Percentiles rank a stretch among this genome's conserved stretches.
Evolutionary conservation across 2,888 invertebrate genomes (phyloP).

Genomic region (Lathronympha strigana): DNA sequence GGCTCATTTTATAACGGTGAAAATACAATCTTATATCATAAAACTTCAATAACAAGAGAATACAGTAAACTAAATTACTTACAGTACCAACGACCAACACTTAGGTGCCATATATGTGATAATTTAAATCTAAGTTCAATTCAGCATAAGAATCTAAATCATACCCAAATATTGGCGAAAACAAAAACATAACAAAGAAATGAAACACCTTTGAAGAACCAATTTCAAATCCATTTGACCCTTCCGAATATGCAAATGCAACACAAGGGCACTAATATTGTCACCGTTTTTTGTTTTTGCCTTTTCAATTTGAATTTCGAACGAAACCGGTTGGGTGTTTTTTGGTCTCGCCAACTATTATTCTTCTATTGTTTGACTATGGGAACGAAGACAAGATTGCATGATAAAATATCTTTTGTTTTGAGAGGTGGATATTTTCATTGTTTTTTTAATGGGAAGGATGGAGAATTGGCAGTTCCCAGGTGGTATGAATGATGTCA

Average conservation of each 20-base stretch:
- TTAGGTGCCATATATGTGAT: too few relatives aligned
- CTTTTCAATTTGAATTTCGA: constrained; percentile 31
- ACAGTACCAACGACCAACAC: too few relatives aligned
- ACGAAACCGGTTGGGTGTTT: constrained; percentile 48
- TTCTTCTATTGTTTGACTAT: constrained; percentile 59
- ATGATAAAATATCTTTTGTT: constrained; percentile 56
- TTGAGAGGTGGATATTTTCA: constrained; percentile 47
- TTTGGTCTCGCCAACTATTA: constrained; percentile 48
- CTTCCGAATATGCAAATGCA: constrained; percentile 41
- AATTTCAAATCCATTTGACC: constrained; percentile 38
- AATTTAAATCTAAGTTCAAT: too few relatives aligned
- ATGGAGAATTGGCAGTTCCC: constrained; percentile 22
- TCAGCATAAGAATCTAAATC: neutral
- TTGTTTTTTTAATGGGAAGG: constrained; percentile 39
- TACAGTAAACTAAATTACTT: too few relatives aligned
- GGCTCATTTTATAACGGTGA: too few relatives aligned
- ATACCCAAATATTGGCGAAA: neutral
- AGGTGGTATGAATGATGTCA: constrained; percentile 12
- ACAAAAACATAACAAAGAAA: neutral
- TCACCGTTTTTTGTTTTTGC: constrained; percentile 46
- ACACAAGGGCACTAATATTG: constrained; percentile 63
- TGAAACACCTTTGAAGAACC: constrained; percentile 21
- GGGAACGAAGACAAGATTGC: constrained; percentile 60
- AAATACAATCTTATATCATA: too few relatives aligned
- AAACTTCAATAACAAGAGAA: too few relatives aligned